Evolutionary conservation across 2,113 vertebrate species (phyloP), one percentile per base, ranked within the genome.

Genomic region (Ictidomys tridecemlineatus): DNA sequence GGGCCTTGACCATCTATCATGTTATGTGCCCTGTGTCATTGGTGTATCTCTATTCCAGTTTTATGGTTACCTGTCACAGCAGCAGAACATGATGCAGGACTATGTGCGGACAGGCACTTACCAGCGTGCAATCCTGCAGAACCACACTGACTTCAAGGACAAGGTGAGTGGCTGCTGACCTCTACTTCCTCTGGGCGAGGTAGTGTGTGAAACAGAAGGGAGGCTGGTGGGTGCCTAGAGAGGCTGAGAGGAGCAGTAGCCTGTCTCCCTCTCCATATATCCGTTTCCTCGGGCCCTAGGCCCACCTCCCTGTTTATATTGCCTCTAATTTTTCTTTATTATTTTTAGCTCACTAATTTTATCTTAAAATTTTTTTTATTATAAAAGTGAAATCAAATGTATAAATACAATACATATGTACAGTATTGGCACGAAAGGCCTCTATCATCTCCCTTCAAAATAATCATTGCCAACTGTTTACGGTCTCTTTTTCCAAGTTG

Each of bases 71-170:
- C 99, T 99, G 98, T 99, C 99, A 16, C 99, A 99, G 99, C 99
- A 99, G 98, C 99, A 99, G 99, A 99, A 99, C 98, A 99, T 99
- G 99, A 99, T 99, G 99, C 99, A 99, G 98, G 99, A 99, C 97
- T 99, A 99, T 1, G 99, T 99, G 86, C 99, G 99, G 95, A 99
- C 99, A 30, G 99, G 99, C 95, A 99, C 99, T 28, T 99, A 99
- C 98, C 99, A 99, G 93, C 98, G 99, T 0, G 99, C 99, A 0
- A 99, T 99, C 97, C 99, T 99, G 65, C 99, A 99, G 98, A 99
- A 99, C 98, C 99, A 99, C 98, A 99, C 98, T 0, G 99, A 99
- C 98, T 99, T 99, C 98, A 99, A 99, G 96, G 99, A 99, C 97
- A 99, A 99, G 99, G 99, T 99, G 97, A 94, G 97, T 6, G 0